These are phyloP conservation scores for Colaptes auratus DNA, from an alignment of 2,113 vertebrate genomes.

Conservation along the genomic window DNA sequence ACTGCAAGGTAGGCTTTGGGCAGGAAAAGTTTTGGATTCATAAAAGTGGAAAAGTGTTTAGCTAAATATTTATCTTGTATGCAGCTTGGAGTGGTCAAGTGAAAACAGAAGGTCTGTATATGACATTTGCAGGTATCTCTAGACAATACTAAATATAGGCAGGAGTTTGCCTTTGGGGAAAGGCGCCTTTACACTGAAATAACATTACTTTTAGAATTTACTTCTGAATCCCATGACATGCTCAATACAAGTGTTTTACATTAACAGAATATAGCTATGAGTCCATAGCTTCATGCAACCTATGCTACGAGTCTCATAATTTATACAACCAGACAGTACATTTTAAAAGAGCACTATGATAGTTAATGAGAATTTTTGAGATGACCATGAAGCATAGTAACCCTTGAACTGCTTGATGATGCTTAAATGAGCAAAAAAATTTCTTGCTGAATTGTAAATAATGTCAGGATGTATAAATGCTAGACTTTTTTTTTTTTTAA, in stretches of 20 bases:
- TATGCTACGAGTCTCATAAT: neutral
- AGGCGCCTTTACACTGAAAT: neutral
- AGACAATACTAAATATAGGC: constrained; percentile 63
- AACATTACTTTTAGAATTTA: constrained; percentile 36
- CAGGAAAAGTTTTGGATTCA: constrained; percentile 59
- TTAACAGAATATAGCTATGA: neutral
- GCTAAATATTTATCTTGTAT: constrained; percentile 68
- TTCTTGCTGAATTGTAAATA: neutral
- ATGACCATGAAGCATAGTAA: neutral
- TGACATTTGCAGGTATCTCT: constrained; percentile 75
- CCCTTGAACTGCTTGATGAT: neutral
- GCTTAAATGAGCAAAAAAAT: neutral
- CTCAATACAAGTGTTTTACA: neutral
- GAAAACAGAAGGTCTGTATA: constrained; percentile 67
- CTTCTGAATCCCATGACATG: neutral
- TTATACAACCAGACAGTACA: neutral
- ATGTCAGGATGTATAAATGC: neutral
- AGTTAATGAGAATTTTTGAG: neutral
- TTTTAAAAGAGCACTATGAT: neutral
- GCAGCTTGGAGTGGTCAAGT: constrained; percentile 61
- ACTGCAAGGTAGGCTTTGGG: constrained; percentile 11
- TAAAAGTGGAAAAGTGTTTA: constrained; percentile 37
- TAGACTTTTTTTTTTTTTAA: neutral
- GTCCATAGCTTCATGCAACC: too few relatives aligned
- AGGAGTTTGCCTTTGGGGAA: constrained; percentile 20